Evolutionary conservation across 2,888 invertebrate species (phyloP).

Genomic region (Sthenelais limicola): DNA sequence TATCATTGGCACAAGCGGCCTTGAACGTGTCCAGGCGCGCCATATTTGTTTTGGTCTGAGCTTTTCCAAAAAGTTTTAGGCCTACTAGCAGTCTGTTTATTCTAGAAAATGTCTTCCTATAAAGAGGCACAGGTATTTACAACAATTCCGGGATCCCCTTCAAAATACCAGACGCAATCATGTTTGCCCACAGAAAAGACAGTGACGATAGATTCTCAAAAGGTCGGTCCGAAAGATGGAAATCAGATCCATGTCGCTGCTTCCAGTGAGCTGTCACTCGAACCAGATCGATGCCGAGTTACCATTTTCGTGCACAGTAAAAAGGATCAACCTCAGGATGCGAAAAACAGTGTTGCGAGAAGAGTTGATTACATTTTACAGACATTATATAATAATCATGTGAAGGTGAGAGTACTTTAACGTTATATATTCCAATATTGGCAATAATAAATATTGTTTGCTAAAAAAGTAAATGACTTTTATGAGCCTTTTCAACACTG

Average conservation of each 20-base stretch:
- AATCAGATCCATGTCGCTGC: constrained; percentile 61
- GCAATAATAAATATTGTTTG: not conserved
- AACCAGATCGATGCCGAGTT: constrained; percentile 63
- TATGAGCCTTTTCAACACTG: too few species aligned
- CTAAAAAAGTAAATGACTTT: too few species aligned
- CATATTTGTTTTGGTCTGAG: constrained; percentile 29
- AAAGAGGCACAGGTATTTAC: constrained; percentile 54
- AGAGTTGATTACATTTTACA: constrained; percentile 66
- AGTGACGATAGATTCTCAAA: not conserved
- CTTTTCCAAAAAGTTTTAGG: not conserved
- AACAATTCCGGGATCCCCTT: constrained; percentile 4
- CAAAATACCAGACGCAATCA: constrained; percentile 8
- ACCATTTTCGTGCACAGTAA: constrained; percentile 57
- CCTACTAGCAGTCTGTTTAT: too few species aligned
- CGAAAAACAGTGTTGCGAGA: constrained; percentile 65
- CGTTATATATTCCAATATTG: not conserved
- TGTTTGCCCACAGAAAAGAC: not conserved
- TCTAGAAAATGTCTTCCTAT: constrained; percentile 50
- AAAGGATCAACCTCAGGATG: constrained; percentile 65
- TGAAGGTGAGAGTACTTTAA: constrained; percentile 60
- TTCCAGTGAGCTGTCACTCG: constrained; percentile 62
- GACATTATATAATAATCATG: constrained; percentile 62
- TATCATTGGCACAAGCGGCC: not conserved
- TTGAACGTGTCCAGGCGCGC: constrained; percentile 21
- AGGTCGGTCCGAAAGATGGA: not conserved